phyloP scores from a whole-genome alignment of 1,140 invertebrate genomes.

The Drosophila carrolli region DNA sequence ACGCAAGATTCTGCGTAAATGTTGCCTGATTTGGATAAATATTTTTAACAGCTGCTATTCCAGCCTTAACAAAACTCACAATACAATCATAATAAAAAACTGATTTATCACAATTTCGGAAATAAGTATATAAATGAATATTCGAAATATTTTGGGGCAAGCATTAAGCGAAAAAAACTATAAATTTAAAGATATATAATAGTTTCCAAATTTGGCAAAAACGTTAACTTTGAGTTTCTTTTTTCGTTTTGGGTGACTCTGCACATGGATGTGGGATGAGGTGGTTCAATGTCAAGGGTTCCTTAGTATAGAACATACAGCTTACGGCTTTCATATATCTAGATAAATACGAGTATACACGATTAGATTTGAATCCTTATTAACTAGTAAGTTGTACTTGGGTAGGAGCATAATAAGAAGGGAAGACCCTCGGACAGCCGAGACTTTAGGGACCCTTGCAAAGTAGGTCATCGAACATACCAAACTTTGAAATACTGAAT shows the following conservation, averaged over 20 bases:
- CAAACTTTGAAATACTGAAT: background rate
- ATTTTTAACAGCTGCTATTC: too few relatives aligned
- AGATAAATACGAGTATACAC: conserved; percentile 20
- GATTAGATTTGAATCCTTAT: conserved; percentile 23
- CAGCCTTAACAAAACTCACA: background rate
- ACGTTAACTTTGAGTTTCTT: conserved; percentile 34
- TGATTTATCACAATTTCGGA: conserved; percentile 59
- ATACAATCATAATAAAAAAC: conserved; percentile 33
- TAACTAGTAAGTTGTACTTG: conserved; percentile 34
- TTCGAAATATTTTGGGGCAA: conserved; percentile 1
- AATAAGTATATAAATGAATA: conserved; percentile 9
- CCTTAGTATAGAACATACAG: conserved; percentile 15
- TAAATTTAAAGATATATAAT: conserved; percentile 2
- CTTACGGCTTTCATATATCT: conserved; percentile 3
- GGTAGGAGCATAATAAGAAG: conserved; percentile 30
- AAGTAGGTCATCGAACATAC: background rate
- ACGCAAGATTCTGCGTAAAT: conserved; percentile 15
- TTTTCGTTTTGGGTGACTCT: background rate
- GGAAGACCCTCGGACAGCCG: conserved; percentile 9
- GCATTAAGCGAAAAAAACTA: conserved; percentile 2
- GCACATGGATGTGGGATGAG: background rate
- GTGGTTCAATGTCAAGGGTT: background rate
- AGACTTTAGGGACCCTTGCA: conserved; percentile 3
- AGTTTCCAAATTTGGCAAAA: conserved; percentile 46
- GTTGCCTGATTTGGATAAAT: conserved; percentile 16